Evolutionary conservation across 1,140 invertebrate species (phyloP), one percentile per base, ranked within the genome.

Genomic region (Drepana arcuata): DNA sequence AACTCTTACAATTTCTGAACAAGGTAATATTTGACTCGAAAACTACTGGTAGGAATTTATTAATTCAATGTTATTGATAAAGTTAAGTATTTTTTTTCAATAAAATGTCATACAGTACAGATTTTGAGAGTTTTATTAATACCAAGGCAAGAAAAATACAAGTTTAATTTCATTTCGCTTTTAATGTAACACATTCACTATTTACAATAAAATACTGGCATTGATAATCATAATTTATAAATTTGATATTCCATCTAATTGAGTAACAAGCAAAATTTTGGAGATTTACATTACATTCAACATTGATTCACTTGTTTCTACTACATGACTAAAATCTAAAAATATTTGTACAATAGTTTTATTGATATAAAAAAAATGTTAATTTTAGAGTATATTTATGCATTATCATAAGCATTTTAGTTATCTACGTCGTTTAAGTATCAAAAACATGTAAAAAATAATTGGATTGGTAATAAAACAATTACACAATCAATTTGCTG

Each of bases 141-240:
- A 21, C 3, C n/a, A 33, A 26, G 10, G 14, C 48, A 66, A 63
- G 61, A 58, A 68, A 63, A 61, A 39, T 52, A 44, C 44, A 39
- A 40, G 27, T 44, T 53, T 57, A 16, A 62, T 62, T 67, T 67
- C 43, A 68, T 71, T 69, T 68, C 48, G 61, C 44, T 61, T 78
- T 77, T 75, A 79, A 66, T 75, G 52, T 71, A 79, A 79, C 73
- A 53, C 48, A 72, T 70, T 66, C 46, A 78, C 34, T 79, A 79
- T 79, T 79, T 79, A 79, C 74, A 79, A 53, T 79, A 73, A 65
- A 79, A 79, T 79, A 79, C 74, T 79, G 74, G 72, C 72, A 73
- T 73, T 64, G 57, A 74, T 63, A n/a, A n/a, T n/a, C n/a, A n/a
- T n/a, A 48, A 56, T 56, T 51, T 66, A 53, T 45, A 57, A 57